Base-by-base conservation (phyloP, 2,113 vertebrate species). In the Rhinoptilus africanus region DNA sequence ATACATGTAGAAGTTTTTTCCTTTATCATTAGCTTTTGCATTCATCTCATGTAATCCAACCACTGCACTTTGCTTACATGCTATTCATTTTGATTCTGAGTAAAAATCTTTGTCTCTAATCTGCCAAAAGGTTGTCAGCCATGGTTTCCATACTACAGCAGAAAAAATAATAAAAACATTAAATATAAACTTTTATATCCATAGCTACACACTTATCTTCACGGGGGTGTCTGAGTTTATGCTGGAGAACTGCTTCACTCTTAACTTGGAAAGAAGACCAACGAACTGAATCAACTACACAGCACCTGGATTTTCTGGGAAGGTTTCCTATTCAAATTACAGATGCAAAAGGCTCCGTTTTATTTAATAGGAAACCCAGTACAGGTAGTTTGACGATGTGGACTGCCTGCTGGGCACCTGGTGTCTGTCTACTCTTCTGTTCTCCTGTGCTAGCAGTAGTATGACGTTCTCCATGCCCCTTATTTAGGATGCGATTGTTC, bases 361-460 rank as follows among this genome's bases (percentile, higher is more conserved):
- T 15, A 12, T 30, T 54, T 39, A 21, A 39, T 0, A 15, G 23
- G 41, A 22, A n/a, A 35, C 4, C 17, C 24, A 5, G 43, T 14
- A 4, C 3, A 4, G 28, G 47, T 2, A 34, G 72, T 17, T 14
- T 12, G 39, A 14, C 5, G 3, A 35, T 19, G 24, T 3, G n/a
- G 72, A 26, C 11, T 7, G 78, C 27, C 79, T 41, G 48, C 5
- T 27, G 48, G 39, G 11, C 18, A 22, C 24, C 48, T 15, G 51
- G 11, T 8, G 34, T 4, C 68, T 10, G 32, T 4, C 64, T 9
- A 1, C 21, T 14, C 28, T 27, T 11, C 35, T 7, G 3, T 6
- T 7, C 60, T 23, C 43, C 43, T 8, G 71, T 9, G 45, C 34
- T 10, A n/a, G 77, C 87, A 45, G 37, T 1, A 20, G 53, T 0